These are phyloP conservation scores for Hyla sarda DNA, from an alignment of 2,113 vertebrate genomes.

Conservation along the genomic window DNA sequence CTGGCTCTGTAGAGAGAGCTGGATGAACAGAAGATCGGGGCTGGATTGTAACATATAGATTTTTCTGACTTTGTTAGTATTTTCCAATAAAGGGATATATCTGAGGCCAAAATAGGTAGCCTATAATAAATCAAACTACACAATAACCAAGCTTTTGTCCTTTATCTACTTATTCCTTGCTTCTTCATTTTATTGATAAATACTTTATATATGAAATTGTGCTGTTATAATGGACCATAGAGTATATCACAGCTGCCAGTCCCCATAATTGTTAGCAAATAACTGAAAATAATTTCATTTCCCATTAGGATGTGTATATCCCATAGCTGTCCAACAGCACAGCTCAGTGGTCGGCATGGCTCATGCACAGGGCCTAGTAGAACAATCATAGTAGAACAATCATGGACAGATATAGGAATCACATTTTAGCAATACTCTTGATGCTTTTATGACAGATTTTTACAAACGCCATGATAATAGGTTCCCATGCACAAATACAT, in stretches of 20 bases:
- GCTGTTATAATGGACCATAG: neutral
- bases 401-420: neutral
- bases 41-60: too few species aligned
- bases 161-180: too few species aligned
- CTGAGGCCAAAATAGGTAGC: too few species aligned
- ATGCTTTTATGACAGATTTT: neutral
- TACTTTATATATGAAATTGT: neutral
- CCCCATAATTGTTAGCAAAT: neutral
- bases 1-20: too few species aligned
- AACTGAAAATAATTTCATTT: neutral
- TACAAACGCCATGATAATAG: neutral
- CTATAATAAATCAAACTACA: too few species aligned
- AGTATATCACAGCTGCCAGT: neutral
- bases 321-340: conserved; percentile 47
- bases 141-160: too few species aligned
- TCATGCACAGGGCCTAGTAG: neutral
- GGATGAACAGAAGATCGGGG: too few species aligned
- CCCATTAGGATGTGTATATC: neutral
- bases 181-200: too few species aligned
- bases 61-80: too few species aligned
- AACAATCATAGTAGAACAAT: neutral
- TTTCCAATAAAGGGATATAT: too few species aligned
- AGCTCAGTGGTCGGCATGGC: conserved; percentile 41
- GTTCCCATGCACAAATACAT: neutral
- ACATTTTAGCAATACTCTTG: neutral